phyloP scores from a whole-genome alignment of 2,113 vertebrate genomes.

The Eonycteris spelaea region DNA sequence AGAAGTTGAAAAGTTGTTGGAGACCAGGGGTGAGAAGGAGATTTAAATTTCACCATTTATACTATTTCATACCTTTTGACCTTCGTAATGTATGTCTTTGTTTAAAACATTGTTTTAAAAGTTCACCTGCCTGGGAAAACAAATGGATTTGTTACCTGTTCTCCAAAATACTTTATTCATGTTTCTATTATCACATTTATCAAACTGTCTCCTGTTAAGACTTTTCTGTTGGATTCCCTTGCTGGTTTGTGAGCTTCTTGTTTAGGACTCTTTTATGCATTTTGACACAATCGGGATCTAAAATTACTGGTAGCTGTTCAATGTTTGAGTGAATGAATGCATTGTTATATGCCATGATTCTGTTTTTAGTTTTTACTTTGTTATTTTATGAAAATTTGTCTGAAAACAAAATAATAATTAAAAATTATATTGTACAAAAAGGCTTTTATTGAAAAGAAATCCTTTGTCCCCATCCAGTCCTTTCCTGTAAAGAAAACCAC shows the following conservation, averaged over 20 bases:
- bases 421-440: background rate
- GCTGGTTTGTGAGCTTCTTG: background rate
- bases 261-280: background rate
- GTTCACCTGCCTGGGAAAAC: background rate
- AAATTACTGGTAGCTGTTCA: background rate
- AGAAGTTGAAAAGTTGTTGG: background rate
- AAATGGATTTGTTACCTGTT: background rate
- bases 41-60: background rate
- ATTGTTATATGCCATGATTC: background rate
- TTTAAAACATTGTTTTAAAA: slow-evolving; percentile 1
- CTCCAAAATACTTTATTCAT: background rate
- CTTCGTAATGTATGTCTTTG: background rate
- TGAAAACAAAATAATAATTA: background rate
- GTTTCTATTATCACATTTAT: background rate
- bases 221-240: background rate
- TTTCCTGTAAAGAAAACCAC: background rate
- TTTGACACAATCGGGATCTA: background rate
- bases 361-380: background rate
- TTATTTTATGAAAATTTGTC: background rate
- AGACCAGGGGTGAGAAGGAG: background rate
- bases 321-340: background rate
- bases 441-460: background rate
- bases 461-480: background rate
- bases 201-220: background rate
- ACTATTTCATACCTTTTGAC: background rate